Evolutionary conservation across 2,888 invertebrate genomes (phyloP), one percentile per base, ranked within the genome.

Genomic region (Stenichneumon culpator): DNA sequence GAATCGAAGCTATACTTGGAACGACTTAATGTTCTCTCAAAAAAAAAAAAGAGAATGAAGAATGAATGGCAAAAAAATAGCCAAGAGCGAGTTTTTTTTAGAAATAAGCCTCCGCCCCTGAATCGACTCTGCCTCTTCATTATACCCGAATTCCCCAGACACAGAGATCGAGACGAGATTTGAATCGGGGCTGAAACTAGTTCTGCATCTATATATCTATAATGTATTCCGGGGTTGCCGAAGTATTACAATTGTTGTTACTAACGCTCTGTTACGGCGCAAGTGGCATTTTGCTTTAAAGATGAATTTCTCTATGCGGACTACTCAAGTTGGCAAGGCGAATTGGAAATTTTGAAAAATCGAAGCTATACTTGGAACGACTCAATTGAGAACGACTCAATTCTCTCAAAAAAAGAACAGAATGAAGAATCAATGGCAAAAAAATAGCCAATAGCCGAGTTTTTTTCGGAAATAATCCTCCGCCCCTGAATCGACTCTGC

Each of bases 91-190:
- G 16, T 22, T 50, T 47, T 79, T 11, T n/a, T 16, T 39, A 44
- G 39, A 22, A 74, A 84, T 70, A 65, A 67, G 7, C 57, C 60
- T 1, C 14, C 1, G 16, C 25, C 25, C 7, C n/a, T 7, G 57
- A 50, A 19, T 80, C 63, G 50, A 79, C 25, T 39, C 74, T 39
- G 19, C 39, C 67, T 60, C 54, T 68, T 22, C 67, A 32, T 79
- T 70, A 69, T 79, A 50, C 28, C 70, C n/a, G 44, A 32, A 65
- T 69, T 63, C 69, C 68, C 60, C 2, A 39, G 68, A 63, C n/a
- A 28, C 28, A 7, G 16, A 25, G 39, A 11, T 74, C 32, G 63
- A 70, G 22, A 72, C 14, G 16, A 69, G 39, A 70, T 74, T 44
- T 44, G 14, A 68, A 84, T 82, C 57, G 0, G 14, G 72, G n/a